Evolutionary conservation across 2,113 vertebrate genomes (phyloP).

Genomic region (Hemiprocne comata): DNA sequence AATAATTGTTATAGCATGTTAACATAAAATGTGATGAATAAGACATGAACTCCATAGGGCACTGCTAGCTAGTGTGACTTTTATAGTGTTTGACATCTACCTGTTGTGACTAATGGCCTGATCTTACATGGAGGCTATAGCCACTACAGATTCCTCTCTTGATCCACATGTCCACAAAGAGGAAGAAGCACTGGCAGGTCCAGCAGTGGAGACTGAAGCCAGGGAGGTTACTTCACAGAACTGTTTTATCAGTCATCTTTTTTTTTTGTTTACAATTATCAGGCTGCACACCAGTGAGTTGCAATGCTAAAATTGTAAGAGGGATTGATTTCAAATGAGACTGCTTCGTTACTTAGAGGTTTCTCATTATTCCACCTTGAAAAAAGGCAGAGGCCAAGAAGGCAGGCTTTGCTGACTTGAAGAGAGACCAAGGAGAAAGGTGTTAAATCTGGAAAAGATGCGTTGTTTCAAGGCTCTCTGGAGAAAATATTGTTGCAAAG

Average conservation of each 20-base stretch:
- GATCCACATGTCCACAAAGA: neutral
- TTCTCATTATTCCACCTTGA: neutral
- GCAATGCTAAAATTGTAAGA: neutral
- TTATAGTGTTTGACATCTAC: neutral
- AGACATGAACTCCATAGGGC: neutral
- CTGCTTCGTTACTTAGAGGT: neutral
- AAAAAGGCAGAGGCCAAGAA: neutral
- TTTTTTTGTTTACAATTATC: neutral
- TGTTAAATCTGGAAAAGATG: neutral
- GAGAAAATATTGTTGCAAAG: neutral
- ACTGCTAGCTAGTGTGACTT: neutral
- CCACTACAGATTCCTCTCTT: neutral
- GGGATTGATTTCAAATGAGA: neutral
- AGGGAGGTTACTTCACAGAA: neutral
- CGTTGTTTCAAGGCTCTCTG: neutral
- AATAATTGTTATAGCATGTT: neutral
- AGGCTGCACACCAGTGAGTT: neutral
- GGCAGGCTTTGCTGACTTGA: neutral
- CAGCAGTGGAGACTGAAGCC: neutral
- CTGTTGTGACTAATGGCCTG: neutral
- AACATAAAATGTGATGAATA: neutral
- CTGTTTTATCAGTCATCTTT: neutral
- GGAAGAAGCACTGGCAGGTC: neutral
- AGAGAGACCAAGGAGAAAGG: neutral
- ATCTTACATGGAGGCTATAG: neutral